Evolutionary conservation across 2,888 invertebrate species (phyloP).

Genomic region (Pyrocoelia pectoralis): DNA sequence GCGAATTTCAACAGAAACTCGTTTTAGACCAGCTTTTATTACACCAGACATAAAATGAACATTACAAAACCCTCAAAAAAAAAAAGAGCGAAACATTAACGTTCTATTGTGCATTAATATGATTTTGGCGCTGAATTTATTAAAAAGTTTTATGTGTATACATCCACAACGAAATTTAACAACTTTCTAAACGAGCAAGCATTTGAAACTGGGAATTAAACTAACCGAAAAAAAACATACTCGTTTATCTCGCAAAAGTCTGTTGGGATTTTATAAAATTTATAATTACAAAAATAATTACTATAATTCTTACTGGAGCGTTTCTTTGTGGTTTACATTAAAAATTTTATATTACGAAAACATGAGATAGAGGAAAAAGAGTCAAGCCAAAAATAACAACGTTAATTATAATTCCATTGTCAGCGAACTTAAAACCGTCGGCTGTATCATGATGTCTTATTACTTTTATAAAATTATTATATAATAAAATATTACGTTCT

Average conservation of each 20-base stretch:
- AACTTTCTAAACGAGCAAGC: constrained; percentile 8
- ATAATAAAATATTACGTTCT: too few relatives aligned
- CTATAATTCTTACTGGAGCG: constrained; percentile 7
- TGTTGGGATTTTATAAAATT: constrained; percentile 11
- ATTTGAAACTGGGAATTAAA: constrained; percentile 11
- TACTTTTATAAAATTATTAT: not conserved
- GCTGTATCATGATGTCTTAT: constrained; percentile 21
- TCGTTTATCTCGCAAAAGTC: constrained; percentile 9
- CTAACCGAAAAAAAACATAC: constrained; percentile 6
- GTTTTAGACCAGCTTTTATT: too few relatives aligned
- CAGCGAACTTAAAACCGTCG: constrained; percentile 21
- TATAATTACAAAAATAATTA: constrained; percentile 12
- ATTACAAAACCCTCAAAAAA: too few relatives aligned
- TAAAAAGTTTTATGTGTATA: constrained; percentile 6
- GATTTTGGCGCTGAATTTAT: constrained; percentile 1
- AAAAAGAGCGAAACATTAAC: not conserved
- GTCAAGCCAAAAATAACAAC: not conserved
- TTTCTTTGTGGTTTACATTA: constrained; percentile 9
- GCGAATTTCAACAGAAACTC: too few relatives aligned
- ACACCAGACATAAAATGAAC: too few relatives aligned
- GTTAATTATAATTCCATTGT: constrained; percentile 21
- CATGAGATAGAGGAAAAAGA: not conserved
- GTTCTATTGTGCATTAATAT: not conserved
- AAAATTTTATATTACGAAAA: not conserved
- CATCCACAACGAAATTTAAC: constrained; percentile 6